A percentile compares a stretch with the other conserved stretches of the same genome.
Evolutionary conservation across 2,113 vertebrate species (phyloP).

Genomic region (Ceratotherium simum): DNA sequence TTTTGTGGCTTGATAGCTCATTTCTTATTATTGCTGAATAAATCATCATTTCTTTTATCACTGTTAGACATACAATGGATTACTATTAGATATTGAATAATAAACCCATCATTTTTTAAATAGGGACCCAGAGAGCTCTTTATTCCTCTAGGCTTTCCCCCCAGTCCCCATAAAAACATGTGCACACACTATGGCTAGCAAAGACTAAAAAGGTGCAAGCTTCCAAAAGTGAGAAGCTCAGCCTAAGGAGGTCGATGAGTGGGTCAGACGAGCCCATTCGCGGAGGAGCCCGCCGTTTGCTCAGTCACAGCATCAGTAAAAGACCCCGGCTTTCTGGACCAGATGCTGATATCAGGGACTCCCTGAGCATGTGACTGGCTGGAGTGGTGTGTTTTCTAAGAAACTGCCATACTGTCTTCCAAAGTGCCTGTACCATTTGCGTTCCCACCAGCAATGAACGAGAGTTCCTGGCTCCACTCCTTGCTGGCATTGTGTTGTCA

Average conservation of each 20-base stretch:
- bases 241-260: not conserved
- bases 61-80: not conserved
- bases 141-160: not conserved
- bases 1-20: not conserved
- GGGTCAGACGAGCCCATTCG: not conserved
- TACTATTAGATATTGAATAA: constrained; percentile 53
- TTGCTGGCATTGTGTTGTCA: not conserved
- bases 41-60: not conserved
- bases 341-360: no score
- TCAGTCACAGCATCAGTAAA: no score
- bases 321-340: not conserved
- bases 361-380: not conserved
- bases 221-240: not conserved
- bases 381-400: not conserved
- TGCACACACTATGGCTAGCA: not conserved
- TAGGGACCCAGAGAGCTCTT: not conserved
- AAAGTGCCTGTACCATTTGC: not conserved
- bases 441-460: no score
- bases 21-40: not conserved
- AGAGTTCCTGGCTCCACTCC: not conserved
- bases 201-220: not conserved
- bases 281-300: not conserved
- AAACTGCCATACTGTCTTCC: not conserved
- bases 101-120: constrained; percentile 10
- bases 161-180: not conserved